phyloP scores from a whole-genome alignment of 2,888 invertebrate genomes.

The Drosophila cognata region DNA sequence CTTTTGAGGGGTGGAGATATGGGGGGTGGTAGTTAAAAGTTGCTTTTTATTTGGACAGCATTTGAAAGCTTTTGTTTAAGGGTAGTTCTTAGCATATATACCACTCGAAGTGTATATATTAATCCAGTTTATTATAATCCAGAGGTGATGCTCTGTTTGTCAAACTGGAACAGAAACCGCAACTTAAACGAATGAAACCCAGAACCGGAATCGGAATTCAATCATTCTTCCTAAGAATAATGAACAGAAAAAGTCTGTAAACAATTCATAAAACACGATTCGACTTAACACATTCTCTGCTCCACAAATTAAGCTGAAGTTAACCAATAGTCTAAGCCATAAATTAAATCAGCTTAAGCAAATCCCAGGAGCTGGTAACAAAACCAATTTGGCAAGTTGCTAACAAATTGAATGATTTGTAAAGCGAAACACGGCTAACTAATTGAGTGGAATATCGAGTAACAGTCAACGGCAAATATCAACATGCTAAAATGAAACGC shows the following conservation, averaged over 20 bases:
- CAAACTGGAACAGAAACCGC: too few species aligned
- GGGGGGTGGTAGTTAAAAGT: not conserved
- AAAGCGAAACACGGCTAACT: not conserved
- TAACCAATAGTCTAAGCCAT: not conserved
- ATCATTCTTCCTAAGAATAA: not conserved
- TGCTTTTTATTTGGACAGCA: not conserved
- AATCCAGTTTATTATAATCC: not conserved
- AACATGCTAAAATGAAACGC: conserved; percentile 1
- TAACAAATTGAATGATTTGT: not conserved
- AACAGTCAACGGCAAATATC: not conserved
- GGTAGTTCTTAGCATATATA: not conserved
- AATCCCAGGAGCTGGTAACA: not conserved
- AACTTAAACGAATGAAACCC: not conserved
- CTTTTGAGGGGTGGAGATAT: rapidly evolving
- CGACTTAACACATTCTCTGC: not conserved
- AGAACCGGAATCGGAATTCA: not conserved
- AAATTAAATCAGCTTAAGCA: not conserved
- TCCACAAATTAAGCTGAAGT: not conserved
- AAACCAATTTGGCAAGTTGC: not conserved
- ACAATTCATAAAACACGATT: not conserved
- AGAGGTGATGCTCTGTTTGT: not conserved
- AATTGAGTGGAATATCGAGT: conserved; percentile 1
- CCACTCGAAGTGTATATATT: too few species aligned
- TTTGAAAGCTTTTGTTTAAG: not conserved
- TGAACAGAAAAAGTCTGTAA: not conserved